A percentile compares a stretch with the other conserved stretches of the same genome.
phyloP scores from a whole-genome alignment of 2,113 vertebrate genomes.

The Furnarius figulus region DNA sequence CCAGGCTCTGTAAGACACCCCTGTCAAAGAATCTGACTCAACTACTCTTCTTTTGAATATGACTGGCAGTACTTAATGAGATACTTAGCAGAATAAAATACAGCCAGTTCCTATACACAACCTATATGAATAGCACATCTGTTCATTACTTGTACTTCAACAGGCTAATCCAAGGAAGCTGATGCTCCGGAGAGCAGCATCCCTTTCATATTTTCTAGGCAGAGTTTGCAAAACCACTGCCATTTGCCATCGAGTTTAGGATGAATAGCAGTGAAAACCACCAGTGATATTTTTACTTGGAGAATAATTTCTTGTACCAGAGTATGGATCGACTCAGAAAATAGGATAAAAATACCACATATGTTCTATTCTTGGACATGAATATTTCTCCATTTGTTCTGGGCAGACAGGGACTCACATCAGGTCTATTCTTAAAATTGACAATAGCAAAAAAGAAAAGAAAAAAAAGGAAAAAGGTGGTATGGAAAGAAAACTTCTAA shows the following conservation, averaged over 20 bases:
- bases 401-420: background rate
- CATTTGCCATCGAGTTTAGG: background rate
- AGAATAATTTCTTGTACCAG: background rate
- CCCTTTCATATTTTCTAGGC: background rate
- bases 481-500: background rate
- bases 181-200: background rate
- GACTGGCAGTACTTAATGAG: background rate
- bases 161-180: background rate
- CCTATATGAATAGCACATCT: background rate
- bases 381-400: background rate
- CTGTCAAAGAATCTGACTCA: background rate
- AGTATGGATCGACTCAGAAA: background rate
- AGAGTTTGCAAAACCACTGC: background rate
- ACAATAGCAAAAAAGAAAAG: background rate
- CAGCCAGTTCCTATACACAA: background rate
- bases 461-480: background rate
- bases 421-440: conserved; percentile 1
- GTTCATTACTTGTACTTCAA: background rate
- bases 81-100: background rate
- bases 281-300: background rate
- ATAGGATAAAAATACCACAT: background rate
- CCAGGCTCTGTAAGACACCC: background rate
- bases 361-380: background rate
- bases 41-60: background rate
- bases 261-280: background rate